These are phyloP conservation scores for Branchinecta lindahli DNA, from an alignment of 1,140 invertebrate species.

Conservation along the genomic window DNA sequence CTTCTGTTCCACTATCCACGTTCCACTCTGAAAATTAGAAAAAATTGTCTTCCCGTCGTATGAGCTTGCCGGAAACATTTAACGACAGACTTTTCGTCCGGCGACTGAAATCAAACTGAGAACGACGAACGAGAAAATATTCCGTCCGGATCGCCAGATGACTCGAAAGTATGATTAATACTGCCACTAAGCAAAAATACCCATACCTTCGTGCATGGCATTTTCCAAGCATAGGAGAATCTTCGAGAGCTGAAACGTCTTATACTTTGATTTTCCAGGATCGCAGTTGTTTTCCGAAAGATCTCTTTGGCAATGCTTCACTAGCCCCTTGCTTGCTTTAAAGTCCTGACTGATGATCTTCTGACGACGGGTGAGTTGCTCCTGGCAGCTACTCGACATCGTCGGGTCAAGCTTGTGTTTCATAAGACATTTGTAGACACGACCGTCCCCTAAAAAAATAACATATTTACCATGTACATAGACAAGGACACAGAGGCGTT, in stretches of 20 bases:
- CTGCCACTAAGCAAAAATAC: not conserved
- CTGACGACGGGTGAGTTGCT: constrained; percentile 68
- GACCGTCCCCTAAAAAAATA: constrained; percentile 34
- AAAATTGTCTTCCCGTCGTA: too few relatives aligned
- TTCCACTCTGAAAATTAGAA: too few relatives aligned
- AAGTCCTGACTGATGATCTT: constrained; percentile 80
- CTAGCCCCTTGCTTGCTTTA: constrained; percentile 69
- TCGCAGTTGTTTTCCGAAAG: constrained; percentile 60
- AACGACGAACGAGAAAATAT: too few relatives aligned
- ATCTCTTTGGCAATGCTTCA: constrained; percentile 73
- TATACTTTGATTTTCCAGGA: constrained; percentile 52
- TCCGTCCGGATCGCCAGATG: too few relatives aligned
- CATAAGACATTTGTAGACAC: constrained; percentile 82
- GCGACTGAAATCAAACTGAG: too few relatives aligned
- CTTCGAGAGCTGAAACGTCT: constrained; percentile 67
- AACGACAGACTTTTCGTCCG: too few relatives aligned
- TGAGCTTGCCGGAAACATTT: too few relatives aligned
- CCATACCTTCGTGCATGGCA: constrained; percentile 46
- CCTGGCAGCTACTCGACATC: constrained; percentile 52
- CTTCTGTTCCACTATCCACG: too few relatives aligned
- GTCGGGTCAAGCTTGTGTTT: constrained; percentile 59
- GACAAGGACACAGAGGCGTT: too few relatives aligned
- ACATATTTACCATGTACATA: too few relatives aligned
- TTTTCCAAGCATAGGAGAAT: constrained; percentile 85
- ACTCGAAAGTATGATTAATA: too few relatives aligned